Evolutionary conservation across 2,113 vertebrate species (phyloP), one percentile per base, ranked within the genome.

Genomic region (Callopanchax toddi): DNA sequence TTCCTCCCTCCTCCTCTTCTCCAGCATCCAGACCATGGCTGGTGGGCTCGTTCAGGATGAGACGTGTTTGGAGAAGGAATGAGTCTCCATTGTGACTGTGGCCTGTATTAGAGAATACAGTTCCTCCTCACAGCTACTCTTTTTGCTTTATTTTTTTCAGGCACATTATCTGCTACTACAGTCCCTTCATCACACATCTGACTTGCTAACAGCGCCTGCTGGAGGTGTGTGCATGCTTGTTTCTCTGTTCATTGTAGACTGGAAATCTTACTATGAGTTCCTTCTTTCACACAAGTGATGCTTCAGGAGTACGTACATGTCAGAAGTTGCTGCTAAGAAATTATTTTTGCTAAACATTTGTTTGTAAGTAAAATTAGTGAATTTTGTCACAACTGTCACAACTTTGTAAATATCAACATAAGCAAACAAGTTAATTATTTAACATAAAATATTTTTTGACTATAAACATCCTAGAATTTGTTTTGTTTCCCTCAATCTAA

Each of bases 1-100:
- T 42, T 18, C 57, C 60, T 55, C 68, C 60, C 72, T 69, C 45
- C 60, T 45, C 81, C 46, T 37, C 48, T 36, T 63, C 68, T 50
- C 60, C 91, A 86, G 87, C 74, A 91, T 89, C 89, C 85, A 83
- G 51, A 89, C 89, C 84, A 88, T 93, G 94, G 93, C 94, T 94
- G 85, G 89, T 94, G 93, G 95, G 92, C 93, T 95, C 93, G 90
- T 91, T 92, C 90, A 77, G 89, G 89, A 79, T 68, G 64, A 80
- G 89, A 87, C 78, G 87, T 89, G 55, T 64, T 62, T 40, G 56
- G 37, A 37, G 22, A 48, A 51, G 74, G 45, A 65, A 58, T 39
- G 20, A 34, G 71, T 62, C 72, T 85, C 77, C 78, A 76, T 84
- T 70, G 70, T 85, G 84, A 79, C 76, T 67, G 39, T 68, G 74